Base-by-base conservation (phyloP, 1,140 invertebrate genomes). In the Trichoplusia ni region DNA sequence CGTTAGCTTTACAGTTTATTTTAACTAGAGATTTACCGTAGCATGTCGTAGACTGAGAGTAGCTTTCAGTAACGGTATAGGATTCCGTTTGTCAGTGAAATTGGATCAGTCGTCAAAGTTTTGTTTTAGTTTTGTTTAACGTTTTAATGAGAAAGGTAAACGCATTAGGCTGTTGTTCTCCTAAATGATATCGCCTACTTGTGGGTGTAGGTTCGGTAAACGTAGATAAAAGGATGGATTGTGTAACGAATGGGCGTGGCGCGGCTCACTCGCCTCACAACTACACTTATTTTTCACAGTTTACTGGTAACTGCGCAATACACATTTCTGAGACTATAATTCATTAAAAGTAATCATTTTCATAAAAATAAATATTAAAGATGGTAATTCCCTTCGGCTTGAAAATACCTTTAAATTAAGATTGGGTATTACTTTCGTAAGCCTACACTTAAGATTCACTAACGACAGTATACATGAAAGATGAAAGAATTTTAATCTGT, bases 61-160 rank as follows among this genome's bases (percentile, higher is more conserved):
- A 29, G 46, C 46, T 31, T 49, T 31, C 46, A 49, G 46, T 49
- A 49, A 49, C 46, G 46, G 46, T 49, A 29, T 49, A 49, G 46
- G 46, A 49, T 49, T 49, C 46, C 46, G 46, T 27, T 40, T 40
- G 37, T 16, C 3, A 54, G 31, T 54, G 51, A 54, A 38, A 54
- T 54, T 38, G 29, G 35, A 54, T 23, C 31, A 38, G 23, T 54
- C 35, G 19, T 23, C 31, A 38, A 38, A 35, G 16, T 38, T 54
- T 54, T 54, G 11, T 54, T 25, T 54, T 49, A 14, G 13, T 7
- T 49, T 49, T 13, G 6, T 16, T 7, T 25, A 16, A 54, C 37
- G 8, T 29, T 8, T 27, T n/a, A n/a, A n/a, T n/a, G n/a, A 49
- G 18, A 38, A 40, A 54, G 21, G 35, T 4, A 5, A 2, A 38